Evolutionary conservation across 2,888 invertebrate genomes (phyloP).

Genomic region (Lasioglossum malachurum): DNA sequence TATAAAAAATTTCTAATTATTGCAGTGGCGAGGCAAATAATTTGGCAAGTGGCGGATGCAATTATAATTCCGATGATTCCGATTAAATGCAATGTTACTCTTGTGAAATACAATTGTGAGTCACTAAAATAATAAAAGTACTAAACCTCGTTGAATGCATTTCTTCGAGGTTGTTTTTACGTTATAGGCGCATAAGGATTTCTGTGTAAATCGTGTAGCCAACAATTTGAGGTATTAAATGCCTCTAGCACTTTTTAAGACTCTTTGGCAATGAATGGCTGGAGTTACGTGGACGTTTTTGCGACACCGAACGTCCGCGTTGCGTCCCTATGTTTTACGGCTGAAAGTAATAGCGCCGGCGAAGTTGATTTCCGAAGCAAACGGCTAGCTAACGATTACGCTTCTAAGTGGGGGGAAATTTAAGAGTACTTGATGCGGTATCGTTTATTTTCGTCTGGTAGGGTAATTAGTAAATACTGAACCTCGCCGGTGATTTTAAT

Average conservation of each 20-base stretch:
- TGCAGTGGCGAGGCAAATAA: not conserved
- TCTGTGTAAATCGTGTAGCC: not conserved
- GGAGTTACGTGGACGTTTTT: conserved; percentile 6
- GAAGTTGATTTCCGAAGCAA: not conserved
- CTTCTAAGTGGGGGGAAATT: not conserved
- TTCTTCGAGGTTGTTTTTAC: not conserved
- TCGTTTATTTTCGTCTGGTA: not conserved
- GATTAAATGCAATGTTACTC: not conserved
- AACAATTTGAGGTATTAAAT: not conserved
- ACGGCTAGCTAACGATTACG: not conserved
- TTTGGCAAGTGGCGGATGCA: not conserved
- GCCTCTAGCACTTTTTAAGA: not conserved
- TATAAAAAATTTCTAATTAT: not conserved
- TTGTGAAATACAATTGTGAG: not conserved
- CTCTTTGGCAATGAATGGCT: not conserved
- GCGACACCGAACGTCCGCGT: not conserved
- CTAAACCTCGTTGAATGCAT: not conserved
- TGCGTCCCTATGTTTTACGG: not conserved
- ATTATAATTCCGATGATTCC: not conserved
- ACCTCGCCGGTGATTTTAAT: not conserved
- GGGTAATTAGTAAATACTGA: not conserved
- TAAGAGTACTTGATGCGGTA: not conserved
- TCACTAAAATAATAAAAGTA: not conserved
- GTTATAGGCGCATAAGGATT: not conserved
- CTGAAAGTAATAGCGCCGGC: not conserved